These are phyloP conservation scores for Cromileptes altivelis DNA, from an alignment of 2,113 vertebrate species.

Conservation along the genomic window DNA sequence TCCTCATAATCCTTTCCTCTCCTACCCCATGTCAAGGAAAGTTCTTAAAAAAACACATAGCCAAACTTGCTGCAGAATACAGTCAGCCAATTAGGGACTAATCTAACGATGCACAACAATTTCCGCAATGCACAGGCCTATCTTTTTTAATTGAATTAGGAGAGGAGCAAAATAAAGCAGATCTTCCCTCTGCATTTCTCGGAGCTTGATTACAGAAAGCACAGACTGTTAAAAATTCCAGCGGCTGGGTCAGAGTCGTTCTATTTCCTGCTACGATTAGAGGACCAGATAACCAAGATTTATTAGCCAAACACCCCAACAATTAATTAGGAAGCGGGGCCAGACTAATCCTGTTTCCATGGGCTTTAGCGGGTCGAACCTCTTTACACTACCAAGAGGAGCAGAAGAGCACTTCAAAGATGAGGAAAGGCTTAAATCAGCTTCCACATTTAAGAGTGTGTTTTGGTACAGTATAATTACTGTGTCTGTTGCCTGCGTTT, in stretches of 20 bases:
- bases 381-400: slow-evolving; percentile 43
- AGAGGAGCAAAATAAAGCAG: slow-evolving; percentile 63
- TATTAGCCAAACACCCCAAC: slow-evolving; percentile 76
- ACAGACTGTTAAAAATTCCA: slow-evolving; percentile 71
- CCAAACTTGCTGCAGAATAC: slow-evolving; percentile 40
- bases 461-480: slow-evolving; percentile 28
- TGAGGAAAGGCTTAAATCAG: slow-evolving; percentile 51
- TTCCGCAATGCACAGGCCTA: slow-evolving; percentile 58
- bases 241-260: slow-evolving; percentile 60
- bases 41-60: slow-evolving; percentile 30
- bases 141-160: slow-evolving; percentile 79
- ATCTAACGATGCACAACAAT: slow-evolving; percentile 65
- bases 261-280: slow-evolving; percentile 75
- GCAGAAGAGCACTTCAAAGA: slow-evolving; percentile 68
- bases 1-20: slow-evolving; percentile 14
- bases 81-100: slow-evolving; percentile 64
- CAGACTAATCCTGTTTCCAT: slow-evolving; percentile 79
- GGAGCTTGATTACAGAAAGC: slow-evolving; percentile 68
- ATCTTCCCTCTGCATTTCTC: slow-evolving; percentile 66
- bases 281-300: slow-evolving; percentile 79
- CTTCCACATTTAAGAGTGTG: slow-evolving; percentile 15
- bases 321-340: slow-evolving; percentile 80
- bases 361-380: slow-evolving; percentile 62
- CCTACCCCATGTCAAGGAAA: slow-evolving; percentile 1
- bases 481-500: slow-evolving; percentile 26